Base-by-base conservation (phyloP, 2,888 invertebrate species). In the Drosophila melanosoma region DNA sequence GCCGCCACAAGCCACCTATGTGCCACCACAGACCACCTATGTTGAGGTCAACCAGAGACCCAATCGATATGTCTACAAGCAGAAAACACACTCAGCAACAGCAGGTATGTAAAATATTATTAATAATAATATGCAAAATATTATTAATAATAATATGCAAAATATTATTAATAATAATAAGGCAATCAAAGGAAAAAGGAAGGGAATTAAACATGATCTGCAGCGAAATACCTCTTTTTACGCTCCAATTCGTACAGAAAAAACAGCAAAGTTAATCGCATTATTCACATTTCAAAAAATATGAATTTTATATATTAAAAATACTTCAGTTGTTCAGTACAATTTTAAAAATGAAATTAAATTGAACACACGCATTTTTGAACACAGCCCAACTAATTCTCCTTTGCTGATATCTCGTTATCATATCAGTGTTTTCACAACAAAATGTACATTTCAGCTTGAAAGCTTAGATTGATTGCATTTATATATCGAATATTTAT, bases 41-140 rank as follows among this genome's bases (percentile, higher is more conserved):
- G 49, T 1, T 36, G 15, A 45, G 52, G 35, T 72, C 35, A 64
- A 49, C 42, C 26, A 49, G 4, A 17, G 3, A 15, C 32, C n/a
- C 17, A 33, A 10, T 3, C 57, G 51, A 10, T 53, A 56, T 56
- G 36, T n/a, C 12, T 29, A 36, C 32, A 49, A 57, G 38, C 63
- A 58, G 15, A 53, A 35, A 2, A 20, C 38, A 15, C 49, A 45
- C 36, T 49, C 75, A 0, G 49, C 17, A 15, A 12, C 45, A 8
- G n/a, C 67, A 64, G 77, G 78, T 78, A 15, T 59, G 38, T 12
- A 38, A 15, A 23, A 8, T 23, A 45, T 45, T 15, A 15, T 15
- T 45, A 45, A 45, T 45, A 15, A 1, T 23, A 23, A 20, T 29
- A 6, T 29, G 29, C 29, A 6, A 29, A 29, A 29, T 29, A 29